Base-by-base conservation (phyloP, 2,888 invertebrate genomes). In the Agriopis marginaria region DNA sequence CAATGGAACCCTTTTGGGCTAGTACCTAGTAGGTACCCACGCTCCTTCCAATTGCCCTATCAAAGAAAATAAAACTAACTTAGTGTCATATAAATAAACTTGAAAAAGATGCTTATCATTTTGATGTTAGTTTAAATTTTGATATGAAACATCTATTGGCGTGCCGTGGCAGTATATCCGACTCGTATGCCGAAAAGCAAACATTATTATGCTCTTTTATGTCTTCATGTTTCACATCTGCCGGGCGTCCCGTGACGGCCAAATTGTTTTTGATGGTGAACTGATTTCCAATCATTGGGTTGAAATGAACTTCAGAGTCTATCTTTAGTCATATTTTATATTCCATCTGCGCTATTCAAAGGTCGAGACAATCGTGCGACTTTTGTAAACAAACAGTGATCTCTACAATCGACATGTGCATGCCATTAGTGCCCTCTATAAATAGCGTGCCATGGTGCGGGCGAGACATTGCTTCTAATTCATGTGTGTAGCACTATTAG, bases 361-460 rank as follows among this genome's bases (percentile, higher is more conserved):
- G 62, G 44, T 62, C 53, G 32, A 23, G 62, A 62, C 53, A 68
- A 61, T 62, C 62, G 60, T 64, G 62, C 47, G 51, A 44, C 50
- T 68, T 58, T 62, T 59, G 23, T 59, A 67, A 66, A 71, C 53
- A 67, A 58, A 71, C 60, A 67, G 47, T 39, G 51, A 53, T 53
- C 53, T 50, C 61, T 50, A 56, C 39, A 64, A 45, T 45, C 60
- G 65, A 66, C 73, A 71, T 69, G 69, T 68, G 69, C 55, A 68
- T 67, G 59, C 61, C 50, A 71, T 71, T 63, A 68, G 56, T 17
- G 8, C 14, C 10, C 32, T 55, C 40, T 62, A 62, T 62, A 32
- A 32, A 53, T 62, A 62, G 44, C 44, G 32, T 11, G 42, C 42
- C 50, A 61, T 51, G 39, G 32, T 45, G 9, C 14, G 17, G 17